Conservation (phyloP, 2,113 vertebrate species). For the Cebus imitator region DNA sequence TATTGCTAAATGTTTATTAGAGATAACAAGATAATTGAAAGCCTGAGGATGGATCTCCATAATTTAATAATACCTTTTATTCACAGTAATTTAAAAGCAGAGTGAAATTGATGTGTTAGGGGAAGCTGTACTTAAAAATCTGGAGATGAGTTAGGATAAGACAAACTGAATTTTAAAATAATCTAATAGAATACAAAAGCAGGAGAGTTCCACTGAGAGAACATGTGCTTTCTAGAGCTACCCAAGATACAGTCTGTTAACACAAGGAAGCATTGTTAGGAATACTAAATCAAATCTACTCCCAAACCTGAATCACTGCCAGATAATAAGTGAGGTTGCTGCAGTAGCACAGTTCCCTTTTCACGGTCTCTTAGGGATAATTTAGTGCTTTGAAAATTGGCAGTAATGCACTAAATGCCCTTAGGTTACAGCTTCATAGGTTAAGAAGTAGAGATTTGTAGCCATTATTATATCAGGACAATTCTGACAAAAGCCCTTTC, state of each 20-base stretch:
- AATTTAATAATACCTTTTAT: constrained; percentile 43
- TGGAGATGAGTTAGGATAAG: not conserved
- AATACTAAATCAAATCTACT: not conserved
- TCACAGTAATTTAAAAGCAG: constrained; percentile 26
- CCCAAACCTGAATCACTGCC: not conserved
- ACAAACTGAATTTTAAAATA: not conserved
- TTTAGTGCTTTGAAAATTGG: not conserved
- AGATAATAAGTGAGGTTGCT: not conserved
- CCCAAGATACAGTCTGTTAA: not conserved
- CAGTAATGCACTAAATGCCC: not conserved
- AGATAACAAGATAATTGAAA: constrained; percentile 60
- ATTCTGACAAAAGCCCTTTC: not conserved
- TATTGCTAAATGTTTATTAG: constrained; percentile 43
- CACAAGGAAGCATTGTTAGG: not conserved
- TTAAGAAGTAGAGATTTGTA: not conserved
- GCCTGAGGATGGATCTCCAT: constrained; percentile 43
- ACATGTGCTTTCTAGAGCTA: not conserved
- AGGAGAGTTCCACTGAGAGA: not conserved
- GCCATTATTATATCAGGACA: not conserved
- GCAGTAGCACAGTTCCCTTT: not conserved
- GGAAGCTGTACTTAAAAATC: constrained; percentile 7
- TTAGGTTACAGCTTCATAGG: not conserved
- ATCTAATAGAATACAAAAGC: not conserved
- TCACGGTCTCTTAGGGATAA: not conserved
- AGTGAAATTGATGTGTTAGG: not conserved